Conservation (phyloP, 2,797 vertebrate species). For the Oreochromis mossambicus region DNA sequence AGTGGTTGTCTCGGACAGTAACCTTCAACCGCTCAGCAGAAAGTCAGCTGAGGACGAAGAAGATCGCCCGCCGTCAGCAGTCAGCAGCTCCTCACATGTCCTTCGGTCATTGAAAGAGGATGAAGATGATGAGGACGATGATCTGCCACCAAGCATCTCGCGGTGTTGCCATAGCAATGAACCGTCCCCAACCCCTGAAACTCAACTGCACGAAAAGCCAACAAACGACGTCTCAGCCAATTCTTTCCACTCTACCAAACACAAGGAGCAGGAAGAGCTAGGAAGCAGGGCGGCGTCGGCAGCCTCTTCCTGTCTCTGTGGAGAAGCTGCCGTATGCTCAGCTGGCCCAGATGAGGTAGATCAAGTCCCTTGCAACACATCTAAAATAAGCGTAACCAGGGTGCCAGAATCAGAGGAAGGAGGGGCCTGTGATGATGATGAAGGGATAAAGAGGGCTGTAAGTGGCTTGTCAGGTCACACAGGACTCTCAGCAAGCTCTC, state of each 20-base stretch:
- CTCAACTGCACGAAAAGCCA: slow-evolving; percentile 19
- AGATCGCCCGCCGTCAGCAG: slow-evolving; percentile 45
- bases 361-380: slow-evolving; percentile 3
- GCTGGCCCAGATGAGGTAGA: slow-evolving; percentile 10
- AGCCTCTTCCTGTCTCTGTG: slow-evolving; percentile 41
- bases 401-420: slow-evolving; percentile 18
- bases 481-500: slow-evolving; percentile 40
- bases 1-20: slow-evolving; percentile 51
- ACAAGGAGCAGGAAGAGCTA: not conserved
- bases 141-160: slow-evolving; percentile 70
- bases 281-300: slow-evolving; percentile 33
- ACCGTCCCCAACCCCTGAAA: slow-evolving; percentile 15
- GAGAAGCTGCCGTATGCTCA: slow-evolving; percentile 11
- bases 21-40: slow-evolving; percentile 38
- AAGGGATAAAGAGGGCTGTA: slow-evolving; percentile 39
- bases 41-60: slow-evolving; percentile 45
- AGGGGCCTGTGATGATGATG: slow-evolving; percentile 40
- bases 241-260: slow-evolving; percentile 6
- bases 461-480: slow-evolving; percentile 44
- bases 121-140: slow-evolving; percentile 69
- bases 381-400: slow-evolving; percentile 32
- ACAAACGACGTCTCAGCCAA: slow-evolving; percentile 14
- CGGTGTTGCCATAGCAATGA: slow-evolving; percentile 63
- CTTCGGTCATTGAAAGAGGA: slow-evolving; percentile 71
- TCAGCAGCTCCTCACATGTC: slow-evolving; percentile 68